Base-by-base conservation (phyloP, 2,888 invertebrate genomes). In the Leucophenga montana region DNA sequence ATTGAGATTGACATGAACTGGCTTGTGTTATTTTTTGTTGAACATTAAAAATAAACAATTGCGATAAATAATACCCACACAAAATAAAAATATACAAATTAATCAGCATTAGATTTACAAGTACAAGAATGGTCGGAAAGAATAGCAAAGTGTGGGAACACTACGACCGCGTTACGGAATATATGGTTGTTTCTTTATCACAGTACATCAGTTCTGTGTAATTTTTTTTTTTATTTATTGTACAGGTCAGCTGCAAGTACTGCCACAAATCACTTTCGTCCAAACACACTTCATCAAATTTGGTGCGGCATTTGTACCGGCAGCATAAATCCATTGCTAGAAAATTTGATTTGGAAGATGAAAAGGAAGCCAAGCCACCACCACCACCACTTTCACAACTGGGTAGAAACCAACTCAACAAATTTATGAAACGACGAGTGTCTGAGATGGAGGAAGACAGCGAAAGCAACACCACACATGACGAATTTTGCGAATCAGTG, bases 131-230 rank as follows among this genome's bases (percentile, higher is more conserved):
- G 33, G 81, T 82, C 62, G 81, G 81, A 59, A 75, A 79, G 57
- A 85, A 84, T 65, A 79, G 78, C 54, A 85, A 82, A 70, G 81
- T 85, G 5, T 73, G 85, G 67, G 71, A 78, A 27, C 85, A 84
- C 56, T 84, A 83, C 66, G 83, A 84, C 54, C 78, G 80, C 3
- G 62, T 82, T 1, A 77, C 80, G 8, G 83, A 83, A 62, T 82
- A 82, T 68, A 75, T 83, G 61, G 81, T 82, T 11, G 9, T 39
- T 39, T 39, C 18, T 50, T 3, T 50, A 18, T 16, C 1, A 3
- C 27, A 27, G 39, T 39, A 8, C 39, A 39, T 39, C 8, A 11
- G 39, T 39, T 27, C 4, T 4, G 1, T 5, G 5, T 39, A 5
- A 39, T 39, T 39, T 27, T 1, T 8, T 11, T 39, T 39, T 59